These are phyloP conservation scores for Drosophila quinaria DNA, from an alignment of 2,888 invertebrate genomes.

Conservation along the genomic window DNA sequence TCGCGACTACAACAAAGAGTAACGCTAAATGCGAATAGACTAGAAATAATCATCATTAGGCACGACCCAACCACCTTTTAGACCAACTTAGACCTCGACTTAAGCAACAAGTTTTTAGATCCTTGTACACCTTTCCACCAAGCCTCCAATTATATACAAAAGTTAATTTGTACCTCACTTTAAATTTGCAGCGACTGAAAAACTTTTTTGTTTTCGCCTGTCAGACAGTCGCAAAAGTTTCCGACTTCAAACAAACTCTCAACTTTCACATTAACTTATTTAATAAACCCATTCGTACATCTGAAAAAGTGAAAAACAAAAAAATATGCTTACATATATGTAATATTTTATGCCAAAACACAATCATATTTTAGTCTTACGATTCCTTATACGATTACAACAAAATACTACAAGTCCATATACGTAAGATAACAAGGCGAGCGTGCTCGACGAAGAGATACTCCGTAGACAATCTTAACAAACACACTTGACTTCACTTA, in stretches of 20 bases:
- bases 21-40: slow-evolving; percentile 69
- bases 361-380: slow-evolving; percentile 26
- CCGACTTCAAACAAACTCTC: slow-evolving; percentile 31
- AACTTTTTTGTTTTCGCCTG: slow-evolving; percentile 31
- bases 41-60: slow-evolving; percentile 80
- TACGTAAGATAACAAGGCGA: too few species aligned
- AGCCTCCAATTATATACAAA: slow-evolving; percentile 35
- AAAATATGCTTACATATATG: neutral
- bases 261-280: slow-evolving; percentile 40
- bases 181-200: slow-evolving; percentile 12
- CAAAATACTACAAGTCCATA: neutral
- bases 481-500: too few species aligned
- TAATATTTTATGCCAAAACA: slow-evolving; percentile 44
- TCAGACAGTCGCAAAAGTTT: slow-evolving; percentile 39
- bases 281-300: slow-evolving; percentile 36
- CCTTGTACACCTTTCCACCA: slow-evolving; percentile 14
- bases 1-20: slow-evolving; percentile 37
- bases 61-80: slow-evolving; percentile 45
- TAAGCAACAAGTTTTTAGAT: slow-evolving; percentile 62
- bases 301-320: slow-evolving; percentile 7
- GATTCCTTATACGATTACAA: slow-evolving; percentile 18
- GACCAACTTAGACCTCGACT: slow-evolving; percentile 15
- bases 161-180: slow-evolving; percentile 36
- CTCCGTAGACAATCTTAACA: too few species aligned
- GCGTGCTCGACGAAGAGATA: too few species aligned